Base-by-base conservation (phyloP, 1,140 invertebrate species). In the Drosophila triauraria region DNA sequence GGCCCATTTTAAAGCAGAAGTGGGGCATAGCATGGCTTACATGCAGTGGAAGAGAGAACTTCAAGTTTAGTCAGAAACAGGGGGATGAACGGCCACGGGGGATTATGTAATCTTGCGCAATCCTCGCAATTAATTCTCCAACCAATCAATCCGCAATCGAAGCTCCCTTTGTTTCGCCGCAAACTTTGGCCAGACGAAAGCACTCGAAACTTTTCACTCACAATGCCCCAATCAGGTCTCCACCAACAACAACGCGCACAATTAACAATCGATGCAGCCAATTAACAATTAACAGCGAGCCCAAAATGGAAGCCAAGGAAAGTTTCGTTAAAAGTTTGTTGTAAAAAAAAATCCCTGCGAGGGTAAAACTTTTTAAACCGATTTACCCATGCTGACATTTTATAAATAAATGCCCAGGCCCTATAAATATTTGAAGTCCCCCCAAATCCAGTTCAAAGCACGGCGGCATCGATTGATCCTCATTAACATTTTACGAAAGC, bases 191-290 rank as follows among this genome's bases (percentile, higher is more conserved):
- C 83, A 84, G 84, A 88, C 84, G 84, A 81, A 88, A 84, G 72
- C 59, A 67, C 81, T 88, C 69, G 57, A 88, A 88, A 88, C 62
- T 88, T 88, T 81, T 54, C 40, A 63, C 65, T 80, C 30, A 64
- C 63, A 77, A 65, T 56, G 47, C 48, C 69, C 60, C 68, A 83
- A 80, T 80, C 48, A 75, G 65, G 68, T 65, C 58, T 27, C 46
- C 61, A 43, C 54, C 74, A 59, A 54, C 40, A 76, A 77, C 44
- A 78, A 69, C 58, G 59, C 46, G 65, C 62, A 76, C 69, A 84
- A 88, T 90, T 84, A 88, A 84, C 78, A 90, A 90, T 81, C 80
- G 65, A 90, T 88, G 85, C 84, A 80, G 80, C 84, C 83, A 86
- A 88, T 88, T 88, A 87, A 86, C 82, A 86, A 86, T 86, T 87